Base-by-base conservation (phyloP, 2,797 vertebrate species). In the Falco berigora region DNA sequence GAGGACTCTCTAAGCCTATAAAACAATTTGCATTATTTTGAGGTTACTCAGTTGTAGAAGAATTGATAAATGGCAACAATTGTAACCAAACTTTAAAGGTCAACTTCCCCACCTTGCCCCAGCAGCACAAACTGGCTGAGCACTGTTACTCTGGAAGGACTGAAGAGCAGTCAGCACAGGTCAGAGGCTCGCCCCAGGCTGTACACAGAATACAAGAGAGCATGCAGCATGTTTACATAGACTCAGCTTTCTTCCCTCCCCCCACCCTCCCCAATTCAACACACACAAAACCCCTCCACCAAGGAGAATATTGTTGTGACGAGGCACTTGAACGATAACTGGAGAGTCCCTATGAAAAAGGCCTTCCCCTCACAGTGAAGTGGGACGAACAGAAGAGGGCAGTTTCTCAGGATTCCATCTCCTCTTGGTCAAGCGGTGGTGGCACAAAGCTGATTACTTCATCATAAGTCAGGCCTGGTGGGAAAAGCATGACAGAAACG, bases 371-470 rank as follows among this genome's bases (percentile, higher is more conserved):
- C 98, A 98, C 98, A 98, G 98, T 98, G 97, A 98, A 89, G 88
- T 96, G 96, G 96, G 97, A 97, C 62, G 20, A 66, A 88, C 76
- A 93, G 81, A 49, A 97, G 89, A 96, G 95, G 95, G 91, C 85
- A 59, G 90, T 88, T 78, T 93, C 97, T 99, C 99, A 99, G 77
- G 99, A 99, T 95, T 99, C 99, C 99, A 99, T 99, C 97, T 99
- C 99, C 66, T 99, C 99, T 95, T 98, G 98, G 80, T 99, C 99
- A 10, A 99, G 98, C 7, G 98, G 98, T 1, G 98, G 99, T 1
- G 99, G 98, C 97, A 98, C 98, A 69, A 99, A 99, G 98, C 99
- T 99, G 94, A 99, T 34, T 7, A 99, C 98, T 98, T 99, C 99
- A 44, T 99, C 99, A 0, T 99, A 99, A 77, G 99, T 99, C 97